Base-by-base conservation (phyloP, 2,113 vertebrate species). In the Oncorhynchus mykiss region DNA sequence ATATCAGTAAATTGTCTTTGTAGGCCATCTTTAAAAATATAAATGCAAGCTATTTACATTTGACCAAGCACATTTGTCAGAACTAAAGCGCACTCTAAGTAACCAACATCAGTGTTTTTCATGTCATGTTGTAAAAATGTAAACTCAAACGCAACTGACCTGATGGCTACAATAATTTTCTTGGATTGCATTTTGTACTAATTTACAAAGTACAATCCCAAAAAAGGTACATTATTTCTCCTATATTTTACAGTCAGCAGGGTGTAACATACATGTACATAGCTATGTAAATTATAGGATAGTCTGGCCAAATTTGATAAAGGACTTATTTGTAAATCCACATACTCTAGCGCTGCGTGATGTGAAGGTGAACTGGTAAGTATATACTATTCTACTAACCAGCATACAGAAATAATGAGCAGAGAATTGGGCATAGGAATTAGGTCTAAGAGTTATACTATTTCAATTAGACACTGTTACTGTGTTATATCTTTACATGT, bases 11-110 rank as follows among this genome's bases (percentile, higher is more conserved):
- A 77, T 90, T 79, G 82, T 86, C 78, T 86, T 90, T 75, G 86
- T 85, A 89, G 90, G 84, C 89, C 85, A 78, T 79, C 82, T 90
- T 88, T 83, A 80, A 93, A 93, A 92, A 92, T 82, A 92, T 87
- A 91, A 89, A 88, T 85, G 88, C 82, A 90, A 89, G 90, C 84
- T 93, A 92, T 93, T 88, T 92, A 94, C 92, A 94, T 75, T 73
- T 67, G 80, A 77, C 76, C 82, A 76, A 73, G 60, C 77, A 78
- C 70, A 82, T 48, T 8, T 82, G 62, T 49, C 65, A 85, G 67
- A 64, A 78, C 59, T 79, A 80, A 27, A 77, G 86, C 57, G 34
- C 67, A 67, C 22, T 67, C 24, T 73, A 78, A 79, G 77, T 75
- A 77, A 80, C 79, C 64, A 65, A 78, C 83, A 49, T 57, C 34